Evolutionary conservation across 2,888 invertebrate species (phyloP).

Genomic region (Drosophila prostipennis): DNA sequence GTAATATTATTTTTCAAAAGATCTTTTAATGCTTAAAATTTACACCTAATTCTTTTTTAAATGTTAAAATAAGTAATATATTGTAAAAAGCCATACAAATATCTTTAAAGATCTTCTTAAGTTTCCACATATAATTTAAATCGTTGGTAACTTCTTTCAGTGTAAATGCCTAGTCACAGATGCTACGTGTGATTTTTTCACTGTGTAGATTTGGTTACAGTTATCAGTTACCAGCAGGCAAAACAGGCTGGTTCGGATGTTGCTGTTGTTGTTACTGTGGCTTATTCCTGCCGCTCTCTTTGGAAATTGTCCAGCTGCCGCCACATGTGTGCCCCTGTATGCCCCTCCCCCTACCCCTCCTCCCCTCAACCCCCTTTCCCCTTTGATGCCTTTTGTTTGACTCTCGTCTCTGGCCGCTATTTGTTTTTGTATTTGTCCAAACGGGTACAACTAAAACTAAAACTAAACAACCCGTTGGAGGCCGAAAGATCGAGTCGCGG

Average conservation of each 20-base stretch:
- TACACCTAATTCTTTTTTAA: too few relatives aligned
- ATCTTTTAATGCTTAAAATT: not conserved
- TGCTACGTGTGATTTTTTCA: not conserved
- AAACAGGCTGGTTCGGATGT: constrained; percentile 37
- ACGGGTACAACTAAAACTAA: constrained; percentile 60
- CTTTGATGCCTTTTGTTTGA: constrained; percentile 26
- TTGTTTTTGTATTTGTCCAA: constrained; percentile 60
- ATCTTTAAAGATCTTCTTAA: not conserved
- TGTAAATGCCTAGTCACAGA: not conserved
- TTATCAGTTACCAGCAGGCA: constrained; percentile 43
- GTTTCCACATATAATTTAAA: not conserved
- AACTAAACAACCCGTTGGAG: constrained; percentile 53
- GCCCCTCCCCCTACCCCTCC: not conserved
- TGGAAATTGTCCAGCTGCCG: constrained; percentile 42
- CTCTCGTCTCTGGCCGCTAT: constrained; percentile 15
- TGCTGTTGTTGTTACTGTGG: constrained; percentile 7
- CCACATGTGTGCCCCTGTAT: constrained; percentile 25
- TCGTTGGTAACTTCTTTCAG: not conserved
- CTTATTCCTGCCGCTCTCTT: constrained; percentile 31
- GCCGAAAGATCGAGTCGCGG: constrained; percentile 34
- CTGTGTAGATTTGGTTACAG: constrained; percentile 43
- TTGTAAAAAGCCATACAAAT: too few relatives aligned
- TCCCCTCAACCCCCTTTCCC: not conserved
- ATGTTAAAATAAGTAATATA: too few relatives aligned
- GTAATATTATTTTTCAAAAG: not conserved